Conservation (phyloP, 2,113 vertebrate species). For the Ciconia maguari region DNA sequence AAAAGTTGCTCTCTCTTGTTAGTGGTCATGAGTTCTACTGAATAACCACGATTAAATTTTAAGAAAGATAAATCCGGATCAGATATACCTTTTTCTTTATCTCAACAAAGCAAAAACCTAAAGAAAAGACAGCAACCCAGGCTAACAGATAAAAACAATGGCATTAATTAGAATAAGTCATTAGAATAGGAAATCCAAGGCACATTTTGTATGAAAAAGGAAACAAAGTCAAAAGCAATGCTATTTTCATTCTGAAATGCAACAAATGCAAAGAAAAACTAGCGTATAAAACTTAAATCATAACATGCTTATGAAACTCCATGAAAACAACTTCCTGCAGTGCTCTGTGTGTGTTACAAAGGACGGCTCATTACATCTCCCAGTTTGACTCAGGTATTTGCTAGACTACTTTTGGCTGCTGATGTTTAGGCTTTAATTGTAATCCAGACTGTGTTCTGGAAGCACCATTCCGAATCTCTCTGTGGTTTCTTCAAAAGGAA, state of each 20-base stretch:
- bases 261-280: background rate
- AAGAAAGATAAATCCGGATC: background rate
- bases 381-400: background rate
- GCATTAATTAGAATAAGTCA: conserved; percentile 9
- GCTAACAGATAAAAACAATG: background rate
- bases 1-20: background rate
- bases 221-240: background rate
- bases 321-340: background rate
- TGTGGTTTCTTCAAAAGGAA: background rate
- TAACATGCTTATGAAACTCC: background rate
- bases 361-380: background rate
- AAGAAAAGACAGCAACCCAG: background rate
- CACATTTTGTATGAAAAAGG: background rate
- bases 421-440: background rate
- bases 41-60: background rate
- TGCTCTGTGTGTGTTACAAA: background rate
- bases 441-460: background rate
- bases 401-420: background rate
- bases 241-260: background rate
- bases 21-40: background rate
- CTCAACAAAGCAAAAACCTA: background rate
- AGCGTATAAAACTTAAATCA: background rate
- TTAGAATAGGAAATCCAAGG: background rate
- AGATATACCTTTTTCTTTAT: background rate
- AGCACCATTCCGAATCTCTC: background rate